Conservation (phyloP, 2,797 vertebrate genomes). For the Sylvilagus floridanus region DNA sequence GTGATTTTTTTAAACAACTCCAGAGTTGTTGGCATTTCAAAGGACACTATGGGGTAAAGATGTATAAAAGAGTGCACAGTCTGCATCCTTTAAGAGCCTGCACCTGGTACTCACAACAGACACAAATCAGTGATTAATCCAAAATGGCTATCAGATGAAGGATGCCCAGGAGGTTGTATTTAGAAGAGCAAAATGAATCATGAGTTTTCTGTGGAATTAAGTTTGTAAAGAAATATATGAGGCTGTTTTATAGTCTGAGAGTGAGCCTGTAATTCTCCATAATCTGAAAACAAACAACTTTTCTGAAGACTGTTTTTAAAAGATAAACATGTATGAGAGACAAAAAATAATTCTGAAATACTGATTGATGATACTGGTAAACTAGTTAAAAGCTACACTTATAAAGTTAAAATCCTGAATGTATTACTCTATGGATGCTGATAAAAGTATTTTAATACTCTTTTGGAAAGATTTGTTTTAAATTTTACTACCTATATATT, state of each 20-base stretch:
- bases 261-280: not conserved
- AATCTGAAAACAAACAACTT: conserved; percentile 35
- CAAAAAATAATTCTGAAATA: conserved; percentile 54
- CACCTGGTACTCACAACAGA: conserved; percentile 41
- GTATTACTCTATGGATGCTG: not conserved
- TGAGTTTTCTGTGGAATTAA: conserved; percentile 30
- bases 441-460: conserved; percentile 65
- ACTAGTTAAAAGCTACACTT: not conserved
- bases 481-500: conserved; percentile 19
- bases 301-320: conserved; percentile 38
- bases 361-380: conserved; percentile 20
- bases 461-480: conserved; percentile 56
- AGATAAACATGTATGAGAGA: not conserved
- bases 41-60: conserved; percentile 65
- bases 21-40: conserved; percentile 73
- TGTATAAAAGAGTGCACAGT: not conserved
- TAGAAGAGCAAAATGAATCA: conserved; percentile 55
- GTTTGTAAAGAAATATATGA: conserved; percentile 35
- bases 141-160: conserved; percentile 60
- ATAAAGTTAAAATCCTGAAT: conserved; percentile 49
- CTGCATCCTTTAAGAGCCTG: conserved; percentile 53
- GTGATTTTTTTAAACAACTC: conserved; percentile 69
- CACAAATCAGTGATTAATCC: conserved; percentile 61
- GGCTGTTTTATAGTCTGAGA: not conserved
- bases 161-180: not conserved